A percentile compares a stretch with the other conserved stretches of the same genome.
Evolutionary conservation across 2,113 vertebrate genomes (phyloP).

Genomic region (Syngnathus typhle): DNA sequence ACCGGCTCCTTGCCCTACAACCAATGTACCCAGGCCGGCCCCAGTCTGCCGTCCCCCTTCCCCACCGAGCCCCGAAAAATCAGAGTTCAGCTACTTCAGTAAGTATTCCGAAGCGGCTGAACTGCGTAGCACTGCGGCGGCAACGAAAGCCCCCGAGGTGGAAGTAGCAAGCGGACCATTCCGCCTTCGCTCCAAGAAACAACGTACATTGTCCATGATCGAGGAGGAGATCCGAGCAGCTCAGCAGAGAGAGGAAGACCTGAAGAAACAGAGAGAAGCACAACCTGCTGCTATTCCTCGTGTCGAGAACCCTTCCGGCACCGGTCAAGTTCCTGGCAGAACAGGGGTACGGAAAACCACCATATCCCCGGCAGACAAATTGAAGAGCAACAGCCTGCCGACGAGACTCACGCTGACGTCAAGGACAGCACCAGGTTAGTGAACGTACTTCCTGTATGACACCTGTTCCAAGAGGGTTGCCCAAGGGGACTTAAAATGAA

Average conservation of each 20-base stretch:
- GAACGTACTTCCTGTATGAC: neutral
- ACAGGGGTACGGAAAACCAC: slow-evolving; percentile 31
- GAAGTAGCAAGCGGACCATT: slow-evolving; percentile 84
- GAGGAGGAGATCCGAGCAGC: slow-evolving; percentile 97
- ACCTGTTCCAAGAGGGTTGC: neutral
- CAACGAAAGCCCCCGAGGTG: slow-evolving; percentile 75
- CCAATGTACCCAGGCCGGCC: slow-evolving; percentile 56
- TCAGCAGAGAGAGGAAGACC: slow-evolving; percentile 93
- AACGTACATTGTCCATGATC: slow-evolving; percentile 95
- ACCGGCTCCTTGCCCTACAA: slow-evolving; percentile 44
- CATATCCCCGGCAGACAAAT: slow-evolving; percentile 64
- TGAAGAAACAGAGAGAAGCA: slow-evolving; percentile 82
- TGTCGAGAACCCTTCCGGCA: slow-evolving; percentile 50
- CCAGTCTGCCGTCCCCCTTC: slow-evolving; percentile 68
- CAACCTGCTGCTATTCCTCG: slow-evolving; percentile 11
- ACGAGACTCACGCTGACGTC: slow-evolving; percentile 71
- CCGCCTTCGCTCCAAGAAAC: slow-evolving; percentile 90
- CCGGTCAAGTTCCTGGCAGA: slow-evolving; percentile 23
- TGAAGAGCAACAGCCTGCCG: slow-evolving; percentile 75
- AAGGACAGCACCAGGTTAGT: slow-evolving; percentile 85
- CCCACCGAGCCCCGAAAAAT: slow-evolving; percentile 71
- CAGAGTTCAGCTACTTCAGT: slow-evolving; percentile 91
- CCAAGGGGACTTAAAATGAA: neutral
- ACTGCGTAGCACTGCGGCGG: slow-evolving; percentile 85
- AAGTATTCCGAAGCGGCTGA: slow-evolving; percentile 94